phyloP scores from a whole-genome alignment of 2,888 invertebrate species.

The Orthosia cruda region DNA sequence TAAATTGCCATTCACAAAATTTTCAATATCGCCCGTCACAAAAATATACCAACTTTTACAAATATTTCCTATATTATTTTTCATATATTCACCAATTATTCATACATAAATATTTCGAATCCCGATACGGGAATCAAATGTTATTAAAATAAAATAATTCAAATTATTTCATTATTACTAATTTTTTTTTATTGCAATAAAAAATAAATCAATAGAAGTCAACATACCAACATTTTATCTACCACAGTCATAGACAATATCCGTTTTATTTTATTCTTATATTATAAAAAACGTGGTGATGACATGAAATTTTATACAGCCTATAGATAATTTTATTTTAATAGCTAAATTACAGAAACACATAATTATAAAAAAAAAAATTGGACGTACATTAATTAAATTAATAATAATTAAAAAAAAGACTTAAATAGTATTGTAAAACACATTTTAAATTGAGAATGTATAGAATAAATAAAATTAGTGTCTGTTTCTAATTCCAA shows the following conservation, averaged over 20 bases:
- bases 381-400: conserved; percentile 55
- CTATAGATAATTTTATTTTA: conserved; percentile 36
- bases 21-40: neutral
- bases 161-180: neutral
- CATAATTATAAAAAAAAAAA: conserved; percentile 44
- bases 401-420: conserved; percentile 21
- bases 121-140: conserved; percentile 10
- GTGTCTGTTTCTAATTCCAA: too few species aligned
- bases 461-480: conserved; percentile 13
- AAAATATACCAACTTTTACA: neutral
- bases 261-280: conserved; percentile 38
- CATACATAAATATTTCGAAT: neutral
- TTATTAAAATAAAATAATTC: neutral
- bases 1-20: too few species aligned
- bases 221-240: conserved; percentile 42
- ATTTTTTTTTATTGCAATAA: neutral
- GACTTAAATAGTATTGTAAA: conserved; percentile 34
- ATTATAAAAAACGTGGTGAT: conserved; percentile 36
- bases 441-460: conserved; percentile 42
- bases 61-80: too few species aligned
- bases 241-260: conserved; percentile 43
- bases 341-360: conserved; percentile 37
- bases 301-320: conserved; percentile 59
- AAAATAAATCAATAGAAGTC: conserved; percentile 31
- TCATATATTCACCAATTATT: neutral